These are phyloP conservation scores for Epinotia brunnichana DNA, from an alignment of 2,888 invertebrate species.

Conservation along the genomic window DNA sequence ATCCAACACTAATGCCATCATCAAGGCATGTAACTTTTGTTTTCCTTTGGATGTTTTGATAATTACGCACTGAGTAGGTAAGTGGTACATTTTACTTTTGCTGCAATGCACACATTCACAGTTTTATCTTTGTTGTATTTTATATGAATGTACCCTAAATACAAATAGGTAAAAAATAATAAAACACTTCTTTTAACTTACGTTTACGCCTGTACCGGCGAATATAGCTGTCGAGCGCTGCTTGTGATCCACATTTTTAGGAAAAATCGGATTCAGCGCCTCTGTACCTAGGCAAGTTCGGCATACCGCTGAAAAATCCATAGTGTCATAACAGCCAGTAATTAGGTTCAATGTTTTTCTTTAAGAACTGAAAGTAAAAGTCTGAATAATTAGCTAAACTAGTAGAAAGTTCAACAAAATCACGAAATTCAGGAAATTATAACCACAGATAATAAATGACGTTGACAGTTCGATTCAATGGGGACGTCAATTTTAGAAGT, in stretches of 20 bases:
- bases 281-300: constrained; percentile 14
- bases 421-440: too few species aligned
- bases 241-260: not conserved
- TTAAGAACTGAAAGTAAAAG: not conserved
- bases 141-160: not conserved
- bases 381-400: not conserved
- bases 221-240: constrained; percentile 5
- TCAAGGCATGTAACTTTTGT: too few species aligned
- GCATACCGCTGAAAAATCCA: constrained; percentile 16
- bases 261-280: constrained; percentile 18
- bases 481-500: not conserved
- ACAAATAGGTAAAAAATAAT: not conserved
- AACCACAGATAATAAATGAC: not conserved
- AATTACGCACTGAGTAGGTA: too few species aligned
- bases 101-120: too few species aligned
- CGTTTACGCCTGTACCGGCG: constrained; percentile 16
- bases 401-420: not conserved
- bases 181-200: not conserved
- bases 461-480: not conserved
- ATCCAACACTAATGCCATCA: too few species aligned
- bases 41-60: too few species aligned
- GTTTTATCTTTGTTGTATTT: not conserved
- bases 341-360: not conserved
- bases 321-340: not conserved
- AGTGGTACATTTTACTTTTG: too few species aligned